Percentiles rank a stretch among this genome's conserved stretches.
These are phyloP conservation scores for Prionailurus viverrinus DNA, from an alignment of 2,113 vertebrate species.

Conservation along the genomic window DNA sequence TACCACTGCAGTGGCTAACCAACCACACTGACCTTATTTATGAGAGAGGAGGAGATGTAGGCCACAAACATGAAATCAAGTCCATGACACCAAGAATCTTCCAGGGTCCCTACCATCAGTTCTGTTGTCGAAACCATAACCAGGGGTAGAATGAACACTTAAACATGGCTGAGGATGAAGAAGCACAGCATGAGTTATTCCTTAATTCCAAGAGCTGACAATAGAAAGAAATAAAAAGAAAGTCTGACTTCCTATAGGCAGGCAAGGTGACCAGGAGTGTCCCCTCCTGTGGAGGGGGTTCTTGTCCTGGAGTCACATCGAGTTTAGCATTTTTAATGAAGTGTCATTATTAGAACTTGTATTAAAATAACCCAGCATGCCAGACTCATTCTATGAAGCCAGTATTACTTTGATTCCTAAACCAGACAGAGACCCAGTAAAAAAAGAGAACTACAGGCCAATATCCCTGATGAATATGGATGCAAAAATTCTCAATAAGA, in stretches of 20 bases:
- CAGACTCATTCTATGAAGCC: no score
- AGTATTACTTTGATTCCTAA: no score
- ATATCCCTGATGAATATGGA: no score
- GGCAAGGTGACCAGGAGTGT: not conserved
- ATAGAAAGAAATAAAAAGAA: not conserved
- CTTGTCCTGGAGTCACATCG: not conserved
- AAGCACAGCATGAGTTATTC: not conserved
- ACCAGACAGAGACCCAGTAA: no score
- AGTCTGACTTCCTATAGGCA: not conserved
- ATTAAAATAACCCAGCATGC: not conserved
- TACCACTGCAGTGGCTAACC: fast-evolving
- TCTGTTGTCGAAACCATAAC: not conserved
- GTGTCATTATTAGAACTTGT: not conserved
- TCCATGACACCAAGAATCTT: not conserved
- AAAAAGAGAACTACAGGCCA: no score
- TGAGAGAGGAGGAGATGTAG: not conserved
- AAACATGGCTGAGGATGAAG: not conserved
- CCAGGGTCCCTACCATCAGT: not conserved
- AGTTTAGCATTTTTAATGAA: not conserved
- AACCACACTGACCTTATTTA: not conserved
- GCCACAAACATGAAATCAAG: not conserved
- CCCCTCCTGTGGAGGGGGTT: not conserved
- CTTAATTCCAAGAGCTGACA: not conserved
- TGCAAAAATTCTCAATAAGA: no score
- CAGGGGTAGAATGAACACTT: not conserved